A percentile compares a stretch with the other conserved stretches of the same genome.
Conservation (phyloP, 2,797 vertebrate genomes). For the Xiphophorus birchmanni region DNA sequence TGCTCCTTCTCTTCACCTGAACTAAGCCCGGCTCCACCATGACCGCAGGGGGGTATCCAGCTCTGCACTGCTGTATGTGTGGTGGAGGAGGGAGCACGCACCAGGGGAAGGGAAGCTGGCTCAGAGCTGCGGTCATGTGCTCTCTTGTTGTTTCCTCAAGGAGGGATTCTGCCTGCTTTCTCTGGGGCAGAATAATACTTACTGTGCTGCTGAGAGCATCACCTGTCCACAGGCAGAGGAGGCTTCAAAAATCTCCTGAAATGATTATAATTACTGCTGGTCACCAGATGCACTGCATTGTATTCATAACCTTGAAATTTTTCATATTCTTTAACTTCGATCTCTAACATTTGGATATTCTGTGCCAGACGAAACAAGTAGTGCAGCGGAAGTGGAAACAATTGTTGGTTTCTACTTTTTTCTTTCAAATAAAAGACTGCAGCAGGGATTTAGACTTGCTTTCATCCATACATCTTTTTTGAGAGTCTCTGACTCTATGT, state of each 20-base stretch:
- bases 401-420: neutral
- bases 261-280: slow-evolving; percentile 23
- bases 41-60: slow-evolving; percentile 74
- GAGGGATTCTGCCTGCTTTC: slow-evolving; percentile 59
- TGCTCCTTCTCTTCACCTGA: slow-evolving; percentile 54
- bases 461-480: neutral
- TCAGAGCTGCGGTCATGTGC: slow-evolving; percentile 73
- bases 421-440: neutral
- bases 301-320: neutral
- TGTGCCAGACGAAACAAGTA: neutral
- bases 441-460: neutral
- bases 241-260: slow-evolving; percentile 24
- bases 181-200: slow-evolving; percentile 57
- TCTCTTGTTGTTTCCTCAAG: slow-evolving; percentile 70
- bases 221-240: slow-evolving; percentile 26
- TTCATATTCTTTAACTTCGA: neutral
- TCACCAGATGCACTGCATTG: neutral
- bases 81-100: slow-evolving; percentile 49
- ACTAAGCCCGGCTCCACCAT: slow-evolving; percentile 63
- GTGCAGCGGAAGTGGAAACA: neutral
- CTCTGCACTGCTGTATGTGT: slow-evolving; percentile 49
- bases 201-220: slow-evolving; percentile 42
- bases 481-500: neutral
- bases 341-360: neutral
- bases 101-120: slow-evolving; percentile 64